Percentiles rank a stretch among this genome's conserved stretches.
phyloP scores from a whole-genome alignment of 2,888 invertebrate genomes.

The Agrochola lychnidis region DNA sequence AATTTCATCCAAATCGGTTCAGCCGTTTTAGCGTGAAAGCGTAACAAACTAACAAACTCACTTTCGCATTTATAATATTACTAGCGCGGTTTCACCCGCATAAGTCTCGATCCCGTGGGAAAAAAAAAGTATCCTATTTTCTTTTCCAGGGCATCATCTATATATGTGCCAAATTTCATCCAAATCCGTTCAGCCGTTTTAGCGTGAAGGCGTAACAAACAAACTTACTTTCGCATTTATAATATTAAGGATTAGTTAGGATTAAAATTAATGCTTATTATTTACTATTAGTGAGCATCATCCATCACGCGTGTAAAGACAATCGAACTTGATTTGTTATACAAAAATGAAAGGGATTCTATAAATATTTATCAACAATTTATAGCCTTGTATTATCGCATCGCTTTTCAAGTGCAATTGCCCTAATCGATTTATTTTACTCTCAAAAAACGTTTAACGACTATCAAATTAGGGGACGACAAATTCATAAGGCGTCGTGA shows the following conservation, averaged over 20 bases:
- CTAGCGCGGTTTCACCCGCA: too few species aligned
- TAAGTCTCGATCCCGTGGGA: too few species aligned
- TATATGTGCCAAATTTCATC: too few species aligned
- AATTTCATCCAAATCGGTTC: too few species aligned
- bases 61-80: neutral
- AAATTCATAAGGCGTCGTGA: constrained; percentile 33
- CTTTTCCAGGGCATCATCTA: too few species aligned
- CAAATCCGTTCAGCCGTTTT: too few species aligned
- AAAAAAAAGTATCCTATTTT: too few species aligned
- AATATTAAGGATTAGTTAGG: neutral
- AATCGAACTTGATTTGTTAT: neutral
- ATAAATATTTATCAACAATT: constrained; percentile 17
- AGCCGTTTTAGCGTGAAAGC: too few species aligned
- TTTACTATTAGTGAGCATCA: constrained; percentile 10
- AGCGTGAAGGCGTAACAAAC: too few species aligned
- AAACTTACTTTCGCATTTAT: too few species aligned
- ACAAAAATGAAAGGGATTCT: neutral
- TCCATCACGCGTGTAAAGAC: neutral
- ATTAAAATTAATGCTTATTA: constrained; percentile 5
- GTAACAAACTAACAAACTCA: too few species aligned
- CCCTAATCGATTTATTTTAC: constrained; percentile 14
- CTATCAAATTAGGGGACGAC: constrained; percentile 40
- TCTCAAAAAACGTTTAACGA: constrained; percentile 28
- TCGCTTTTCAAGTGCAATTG: constrained; percentile 13
- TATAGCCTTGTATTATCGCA: constrained; percentile 25